These are phyloP conservation scores for Chromis chromis DNA, from an alignment of 2,797 vertebrate genomes.

Conservation along the genomic window DNA sequence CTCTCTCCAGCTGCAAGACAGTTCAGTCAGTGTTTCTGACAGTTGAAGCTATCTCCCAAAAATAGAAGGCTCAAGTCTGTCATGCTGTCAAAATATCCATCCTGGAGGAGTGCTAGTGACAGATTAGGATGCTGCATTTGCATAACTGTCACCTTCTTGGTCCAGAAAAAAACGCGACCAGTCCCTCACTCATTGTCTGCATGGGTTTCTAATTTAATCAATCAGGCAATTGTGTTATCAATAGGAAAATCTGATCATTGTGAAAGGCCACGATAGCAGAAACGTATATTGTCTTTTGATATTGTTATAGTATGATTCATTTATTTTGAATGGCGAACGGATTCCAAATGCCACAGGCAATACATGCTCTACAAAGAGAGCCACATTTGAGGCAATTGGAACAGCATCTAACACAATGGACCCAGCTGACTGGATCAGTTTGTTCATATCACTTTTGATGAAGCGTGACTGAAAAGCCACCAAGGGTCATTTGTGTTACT, in stretches of 20 bases:
- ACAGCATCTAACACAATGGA: slow-evolving; percentile 53
- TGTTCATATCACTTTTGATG: slow-evolving; percentile 65
- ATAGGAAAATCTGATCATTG: slow-evolving; percentile 5
- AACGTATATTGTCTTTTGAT: background rate
- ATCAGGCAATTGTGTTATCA: background rate
- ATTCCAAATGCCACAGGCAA: slow-evolving; percentile 62
- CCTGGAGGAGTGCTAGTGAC: slow-evolving; percentile 62
- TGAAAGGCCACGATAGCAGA: slow-evolving; percentile 5
- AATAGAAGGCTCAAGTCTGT: slow-evolving; percentile 71
- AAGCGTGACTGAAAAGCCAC: slow-evolving; percentile 58
- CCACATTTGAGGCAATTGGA: slow-evolving; percentile 60
- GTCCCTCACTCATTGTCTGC: slow-evolving; percentile 13
- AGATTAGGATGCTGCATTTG: slow-evolving; percentile 71
- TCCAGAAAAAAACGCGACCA: slow-evolving; percentile 29
- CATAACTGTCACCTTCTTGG: slow-evolving; percentile 69
- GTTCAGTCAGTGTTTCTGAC: slow-evolving; percentile 62
- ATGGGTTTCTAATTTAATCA: slow-evolving; percentile 20
- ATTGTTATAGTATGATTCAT: slow-evolving; percentile 41
- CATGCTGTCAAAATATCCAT: slow-evolving; percentile 74
- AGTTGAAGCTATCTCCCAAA: slow-evolving; percentile 65
- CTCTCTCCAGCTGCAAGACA: slow-evolving; percentile 47
- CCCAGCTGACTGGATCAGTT: slow-evolving; percentile 62
- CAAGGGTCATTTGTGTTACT: slow-evolving; percentile 54
- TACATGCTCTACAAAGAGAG: slow-evolving; percentile 63
- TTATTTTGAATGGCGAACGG: slow-evolving; percentile 55